A percentile compares a stretch with the other conserved stretches of the same genome.
Evolutionary conservation across 2,113 vertebrate genomes (phyloP).

Genomic region (Mola mola): DNA sequence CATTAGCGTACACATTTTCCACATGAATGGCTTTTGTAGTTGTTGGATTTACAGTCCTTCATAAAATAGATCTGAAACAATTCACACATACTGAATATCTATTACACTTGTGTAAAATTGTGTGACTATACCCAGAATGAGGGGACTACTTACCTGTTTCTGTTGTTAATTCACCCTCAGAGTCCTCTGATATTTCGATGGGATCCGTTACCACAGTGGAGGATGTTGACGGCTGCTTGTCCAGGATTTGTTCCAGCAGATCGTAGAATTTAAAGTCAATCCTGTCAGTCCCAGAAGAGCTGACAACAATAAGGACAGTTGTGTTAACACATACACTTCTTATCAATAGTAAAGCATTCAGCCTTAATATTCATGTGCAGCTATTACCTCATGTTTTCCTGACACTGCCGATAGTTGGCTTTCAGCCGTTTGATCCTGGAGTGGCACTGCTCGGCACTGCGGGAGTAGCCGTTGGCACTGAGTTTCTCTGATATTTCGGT

Average conservation of each 20-base stretch:
- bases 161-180: constrained; percentile 47
- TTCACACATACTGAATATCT: too few relatives aligned
- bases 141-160: constrained; percentile 55
- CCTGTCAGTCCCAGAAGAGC: constrained; percentile 61
- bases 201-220: constrained; percentile 41
- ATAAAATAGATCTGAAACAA: too few relatives aligned
- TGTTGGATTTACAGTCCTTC: too few relatives aligned
- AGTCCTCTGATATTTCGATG: constrained; percentile 76
- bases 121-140: too few relatives aligned
- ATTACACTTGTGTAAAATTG: too few relatives aligned
- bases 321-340: not conserved
- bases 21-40: too few relatives aligned
- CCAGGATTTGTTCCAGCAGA: constrained; percentile 78
- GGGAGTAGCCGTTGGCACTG: constrained; percentile 59
- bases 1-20: too few relatives aligned
- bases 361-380: fast-evolving
- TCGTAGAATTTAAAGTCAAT: constrained; percentile 79
- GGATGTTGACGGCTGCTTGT: constrained; percentile 71
- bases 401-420: constrained; percentile 74
- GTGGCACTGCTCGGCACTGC: constrained; percentile 78
- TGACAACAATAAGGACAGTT: not conserved
- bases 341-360: not conserved
- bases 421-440: constrained; percentile 80
- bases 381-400: constrained; percentile 70
- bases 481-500: constrained; percentile 75